Evolutionary conservation across 2,888 invertebrate species (phyloP), one percentile per base, ranked within the genome.

Genomic region (Psylliodes chrysocephalus): DNA sequence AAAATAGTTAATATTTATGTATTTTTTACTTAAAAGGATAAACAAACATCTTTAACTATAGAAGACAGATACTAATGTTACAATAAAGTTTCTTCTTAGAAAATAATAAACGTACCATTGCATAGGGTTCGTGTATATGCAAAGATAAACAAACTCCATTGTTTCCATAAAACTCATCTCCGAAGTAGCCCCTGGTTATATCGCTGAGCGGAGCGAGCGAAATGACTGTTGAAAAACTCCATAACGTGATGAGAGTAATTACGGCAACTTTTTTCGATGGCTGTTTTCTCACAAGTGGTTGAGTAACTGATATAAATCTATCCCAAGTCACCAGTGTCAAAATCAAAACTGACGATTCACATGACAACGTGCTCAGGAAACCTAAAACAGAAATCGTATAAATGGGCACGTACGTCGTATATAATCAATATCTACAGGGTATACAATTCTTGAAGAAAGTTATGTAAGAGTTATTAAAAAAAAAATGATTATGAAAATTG

Each of bases 311-410:
- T 67, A 87, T 82, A 70, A 88, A 84, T 10, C 89, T 84, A 75
- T 89, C 89, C 81, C 87, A 84, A 0, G 89, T 89, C 59, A 89
- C 87, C 63, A 88, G 71, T 0, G 86, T 84, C 10, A 89, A 80
- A 49, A 88, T 84, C 64, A 88, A 76, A 0, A 88, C 88, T 0
- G 89, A 89, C 2, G 87, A 86, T 77, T 88, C 87, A 63, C 86
- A 87, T 60, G 88, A 87, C 15, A 88, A 80, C 1, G 88, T 88
- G 76, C 86, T 86, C 19, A 88, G 74, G 65, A 88, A 85, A 10
- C 88, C 88, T 87, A 57, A 2, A 76, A 74, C 8, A 47, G 10
- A 6, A 25, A 25, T n/a, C n/a, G n/a, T n/a, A n/a, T n/a, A n/a
- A n/a, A n/a, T n/a, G n/a, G n/a, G n/a, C n/a, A n/a, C n/a, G n/a